phyloP scores from a whole-genome alignment of 2,888 invertebrate genomes.

The Cancer borealis region DNA sequence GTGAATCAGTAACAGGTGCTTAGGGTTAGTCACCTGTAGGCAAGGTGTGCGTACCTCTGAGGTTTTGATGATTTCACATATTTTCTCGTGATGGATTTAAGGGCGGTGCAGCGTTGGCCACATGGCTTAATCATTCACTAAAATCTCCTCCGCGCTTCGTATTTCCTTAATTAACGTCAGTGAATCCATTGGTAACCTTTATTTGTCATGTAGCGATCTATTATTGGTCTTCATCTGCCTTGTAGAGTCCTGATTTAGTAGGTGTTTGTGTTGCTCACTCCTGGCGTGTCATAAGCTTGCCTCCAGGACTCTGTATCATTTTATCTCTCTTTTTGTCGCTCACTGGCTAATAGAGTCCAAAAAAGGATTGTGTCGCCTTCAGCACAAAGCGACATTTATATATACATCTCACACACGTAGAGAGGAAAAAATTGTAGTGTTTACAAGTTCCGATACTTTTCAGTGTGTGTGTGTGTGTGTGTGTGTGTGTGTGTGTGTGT shows the following conservation, averaged over 20 bases:
- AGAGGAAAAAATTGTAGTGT: too few relatives aligned
- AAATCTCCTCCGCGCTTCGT: neutral
- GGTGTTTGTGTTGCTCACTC: neutral
- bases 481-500: too few relatives aligned
- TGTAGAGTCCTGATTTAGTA: neutral
- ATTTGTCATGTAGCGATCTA: neutral
- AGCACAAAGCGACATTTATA: too few relatives aligned
- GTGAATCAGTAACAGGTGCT: neutral
- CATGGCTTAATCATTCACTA: neutral
- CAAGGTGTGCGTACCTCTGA: neutral
- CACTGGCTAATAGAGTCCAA: neutral
- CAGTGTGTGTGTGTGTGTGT: too few relatives aligned
- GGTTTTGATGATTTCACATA: conserved; percentile 37
- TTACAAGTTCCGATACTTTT: too few relatives aligned
- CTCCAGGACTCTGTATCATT: neutral
- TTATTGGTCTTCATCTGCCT: neutral
- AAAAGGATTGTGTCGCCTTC: too few relatives aligned
- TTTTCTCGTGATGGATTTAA: conserved; percentile 29
- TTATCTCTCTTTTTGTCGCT: neutral
- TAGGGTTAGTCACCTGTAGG: neutral
- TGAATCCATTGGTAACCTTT: neutral
- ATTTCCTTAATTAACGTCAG: neutral
- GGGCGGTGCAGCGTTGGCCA: neutral
- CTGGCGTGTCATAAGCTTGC: neutral
- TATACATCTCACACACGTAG: too few relatives aligned